A percentile compares a stretch with the other conserved stretches of the same genome.
Conservation (phyloP, 2,113 vertebrate species). For the Marmota flaviventris region DNA sequence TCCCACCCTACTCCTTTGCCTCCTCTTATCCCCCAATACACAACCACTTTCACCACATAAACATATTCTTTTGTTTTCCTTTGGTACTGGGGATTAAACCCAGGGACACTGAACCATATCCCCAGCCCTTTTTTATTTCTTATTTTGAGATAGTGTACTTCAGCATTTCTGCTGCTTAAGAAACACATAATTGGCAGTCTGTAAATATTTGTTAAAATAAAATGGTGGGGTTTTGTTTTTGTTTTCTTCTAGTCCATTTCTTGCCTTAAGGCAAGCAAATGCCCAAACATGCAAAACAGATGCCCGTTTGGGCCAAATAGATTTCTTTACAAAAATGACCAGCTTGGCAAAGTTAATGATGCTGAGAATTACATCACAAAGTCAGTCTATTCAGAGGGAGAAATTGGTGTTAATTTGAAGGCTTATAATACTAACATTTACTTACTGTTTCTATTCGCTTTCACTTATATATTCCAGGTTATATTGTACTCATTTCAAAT, state of each 20-base stretch:
- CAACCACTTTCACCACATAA: not conserved
- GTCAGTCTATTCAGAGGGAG: not conserved
- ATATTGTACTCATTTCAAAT: not conserved
- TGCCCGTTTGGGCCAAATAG: not conserved
- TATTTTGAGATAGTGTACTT: not conserved
- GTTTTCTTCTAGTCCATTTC: not conserved
- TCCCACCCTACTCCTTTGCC: not conserved
- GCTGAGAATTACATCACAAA: slow-evolving; percentile 5
- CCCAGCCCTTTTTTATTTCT: too few species aligned
- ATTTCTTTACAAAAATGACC: not conserved
- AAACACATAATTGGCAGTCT: not conserved
- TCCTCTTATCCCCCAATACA: not conserved
- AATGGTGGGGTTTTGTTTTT: not conserved
- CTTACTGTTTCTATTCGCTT: not conserved
- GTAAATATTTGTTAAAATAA: slow-evolving; percentile 17
- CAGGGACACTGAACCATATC: too few species aligned
- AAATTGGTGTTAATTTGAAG: not conserved
- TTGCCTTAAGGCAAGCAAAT: slow-evolving; percentile 15
- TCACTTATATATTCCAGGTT: not conserved
- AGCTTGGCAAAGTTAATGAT: slow-evolving; percentile 6
- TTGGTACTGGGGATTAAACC: not conserved
- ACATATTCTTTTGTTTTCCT: not conserved
- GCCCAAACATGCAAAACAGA: not conserved
- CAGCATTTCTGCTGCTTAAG: not conserved
- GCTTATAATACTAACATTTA: not conserved